A percentile compares a stretch with the other conserved stretches of the same genome.
These are phyloP conservation scores for Heliornis fulica DNA, from an alignment of 2,113 vertebrate genomes.

Conservation along the genomic window DNA sequence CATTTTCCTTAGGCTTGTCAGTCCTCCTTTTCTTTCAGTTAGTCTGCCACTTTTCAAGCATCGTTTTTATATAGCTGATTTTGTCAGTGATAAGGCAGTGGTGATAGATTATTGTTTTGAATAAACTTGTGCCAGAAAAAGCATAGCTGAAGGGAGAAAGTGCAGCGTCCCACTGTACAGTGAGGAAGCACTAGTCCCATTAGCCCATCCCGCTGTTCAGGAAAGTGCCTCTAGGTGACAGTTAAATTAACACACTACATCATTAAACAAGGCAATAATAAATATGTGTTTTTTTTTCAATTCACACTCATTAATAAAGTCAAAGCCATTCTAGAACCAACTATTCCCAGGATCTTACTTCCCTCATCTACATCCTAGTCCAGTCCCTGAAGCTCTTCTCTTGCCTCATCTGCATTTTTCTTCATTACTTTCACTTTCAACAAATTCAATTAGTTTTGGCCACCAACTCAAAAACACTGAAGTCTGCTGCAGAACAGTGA, in stretches of 20 bases:
- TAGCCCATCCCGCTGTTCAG: neutral
- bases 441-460: conserved; percentile 20
- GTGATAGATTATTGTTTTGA: neutral
- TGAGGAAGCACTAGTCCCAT: neutral
- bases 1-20: neutral
- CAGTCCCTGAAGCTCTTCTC: neutral
- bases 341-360: neutral
- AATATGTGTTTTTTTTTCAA: neutral
- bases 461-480: neutral
- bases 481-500: neutral
- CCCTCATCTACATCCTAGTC: conserved; percentile 2
- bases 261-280: neutral
- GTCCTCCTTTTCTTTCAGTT: neutral
- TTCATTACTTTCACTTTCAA: conserved; percentile 21
- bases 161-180: neutral
- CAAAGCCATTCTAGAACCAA: neutral
- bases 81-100: neutral
- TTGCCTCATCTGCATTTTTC: conserved; percentile 25
- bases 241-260: neutral
- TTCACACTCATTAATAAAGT: neutral
- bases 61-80: neutral
- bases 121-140: neutral
- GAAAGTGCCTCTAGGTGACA: neutral
- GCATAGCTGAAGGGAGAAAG: neutral
- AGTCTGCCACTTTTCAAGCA: neutral